A percentile compares a stretch with the other conserved stretches of the same genome.
These are phyloP conservation scores for Pseudococcus jackbeardsleyi DNA, from an alignment of 2,888 invertebrate genomes.

Conservation along the genomic window DNA sequence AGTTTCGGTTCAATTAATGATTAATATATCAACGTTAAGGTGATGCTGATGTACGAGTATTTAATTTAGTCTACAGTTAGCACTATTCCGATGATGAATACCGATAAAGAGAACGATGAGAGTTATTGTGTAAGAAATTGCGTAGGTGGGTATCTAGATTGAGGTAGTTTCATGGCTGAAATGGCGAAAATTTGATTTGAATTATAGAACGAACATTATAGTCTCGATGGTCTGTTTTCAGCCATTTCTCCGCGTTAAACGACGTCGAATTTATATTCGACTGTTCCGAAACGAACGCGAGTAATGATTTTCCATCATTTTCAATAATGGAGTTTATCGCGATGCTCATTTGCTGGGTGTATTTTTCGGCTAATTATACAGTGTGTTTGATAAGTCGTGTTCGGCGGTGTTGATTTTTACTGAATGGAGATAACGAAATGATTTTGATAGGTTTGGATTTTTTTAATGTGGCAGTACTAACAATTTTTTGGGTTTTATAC, in stretches of 20 bases:
- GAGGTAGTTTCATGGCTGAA: background rate
- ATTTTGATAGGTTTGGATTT: too few species aligned
- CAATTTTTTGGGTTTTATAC: too few species aligned
- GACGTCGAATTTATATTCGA: conserved; percentile 2
- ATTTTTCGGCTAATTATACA: background rate
- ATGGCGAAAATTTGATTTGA: background rate
- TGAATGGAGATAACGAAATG: too few species aligned
- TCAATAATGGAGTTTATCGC: background rate
- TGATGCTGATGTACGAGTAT: background rate
- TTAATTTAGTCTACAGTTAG: background rate
- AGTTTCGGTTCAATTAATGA: background rate
- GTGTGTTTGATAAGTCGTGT: too few species aligned
- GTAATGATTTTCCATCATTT: conserved; percentile 25
- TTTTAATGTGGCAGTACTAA: too few species aligned
- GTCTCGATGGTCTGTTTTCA: background rate
- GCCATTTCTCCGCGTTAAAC: background rate
- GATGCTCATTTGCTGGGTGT: background rate
- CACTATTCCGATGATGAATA: background rate
- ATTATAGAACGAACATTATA: background rate
- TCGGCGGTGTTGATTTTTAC: too few species aligned
- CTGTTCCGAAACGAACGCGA: background rate
- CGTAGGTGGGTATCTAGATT: background rate
- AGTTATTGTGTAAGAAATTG: background rate
- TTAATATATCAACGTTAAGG: background rate
- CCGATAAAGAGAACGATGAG: background rate